Evolutionary conservation across 2,888 invertebrate species (phyloP), one percentile per base, ranked within the genome.

Genomic region (Sepioteuthis lessoniana): DNA sequence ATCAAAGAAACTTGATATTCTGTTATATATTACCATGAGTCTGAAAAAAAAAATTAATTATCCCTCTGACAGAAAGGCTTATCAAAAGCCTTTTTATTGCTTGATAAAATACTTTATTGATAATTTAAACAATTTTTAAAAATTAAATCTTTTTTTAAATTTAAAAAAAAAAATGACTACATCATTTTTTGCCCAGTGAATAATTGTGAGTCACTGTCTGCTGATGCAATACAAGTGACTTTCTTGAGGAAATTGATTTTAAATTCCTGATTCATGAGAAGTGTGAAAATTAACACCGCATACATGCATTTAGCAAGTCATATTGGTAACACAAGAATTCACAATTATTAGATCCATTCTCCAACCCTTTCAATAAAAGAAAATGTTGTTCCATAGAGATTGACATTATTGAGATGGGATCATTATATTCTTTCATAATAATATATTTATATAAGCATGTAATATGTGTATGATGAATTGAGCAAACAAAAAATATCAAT

Each of bases 291-390:
- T 35, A n/a, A 76, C 76, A 76, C n/a, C 76, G n/a, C 35, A n/a
- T 76, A 35, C n/a, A 76, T n/a, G n/a, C 76, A 76, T 76, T 76
- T 76, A n/a, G n/a, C 76, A 76, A 76, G n/a, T n/a, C 76, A n/a
- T 76, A 76, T 76, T 76, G 76, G 76, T n/a, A 76, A n/a, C 16
- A 76, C n/a, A 76, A 76, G 76, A 76, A n/a, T 55, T 55, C 55
- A 55, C n/a, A 76, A 76, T 76, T 76, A 76, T 35, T 76, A n/a
- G n/a, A 76, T 76, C 76, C n/a, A n/a, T 76, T 8, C n/a, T n/a
- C 76, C 10, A 76, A 76, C n/a, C 76, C 10, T 8, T 31, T 10
- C 16, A 76, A n/a, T 4, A 76, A n/a, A 35, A 35, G n/a, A 76
- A 76, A n/a, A 19, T 31, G 31, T n/a, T 76, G 8, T 28, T 76